A percentile compares a stretch with the other conserved stretches of the same genome.
These are phyloP conservation scores for Gonatopus flavifemur DNA, from an alignment of 1,140 invertebrate genomes.

Conservation along the genomic window DNA sequence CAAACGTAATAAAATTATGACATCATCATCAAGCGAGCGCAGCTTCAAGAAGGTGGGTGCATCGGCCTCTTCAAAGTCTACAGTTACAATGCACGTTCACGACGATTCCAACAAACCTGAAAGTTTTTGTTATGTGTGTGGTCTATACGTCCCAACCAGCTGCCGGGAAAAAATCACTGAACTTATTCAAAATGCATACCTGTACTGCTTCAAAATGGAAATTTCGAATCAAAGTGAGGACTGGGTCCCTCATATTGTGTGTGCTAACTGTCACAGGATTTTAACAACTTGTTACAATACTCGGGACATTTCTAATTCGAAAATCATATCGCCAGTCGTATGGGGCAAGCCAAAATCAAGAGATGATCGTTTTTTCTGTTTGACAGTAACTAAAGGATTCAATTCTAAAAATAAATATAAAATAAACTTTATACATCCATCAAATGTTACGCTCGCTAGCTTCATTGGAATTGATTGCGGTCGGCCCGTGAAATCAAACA, in stretches of 20 bases:
- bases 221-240: not conserved
- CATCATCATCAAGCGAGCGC: too few relatives aligned
- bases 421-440: conserved; percentile 14
- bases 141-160: not conserved
- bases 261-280: not conserved
- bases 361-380: not conserved
- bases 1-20: too few relatives aligned
- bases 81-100: too few relatives aligned
- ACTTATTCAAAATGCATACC: not conserved
- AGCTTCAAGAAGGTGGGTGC: too few relatives aligned
- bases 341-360: too few relatives aligned
- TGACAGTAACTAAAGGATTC: not conserved
- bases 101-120: not conserved
- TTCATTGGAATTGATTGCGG: not conserved
- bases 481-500: not conserved
- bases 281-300: not conserved
- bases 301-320: not conserved
- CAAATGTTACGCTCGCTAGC: not conserved
- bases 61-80: too few relatives aligned
- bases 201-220: not conserved
- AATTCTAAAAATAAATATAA: conserved; percentile 1
- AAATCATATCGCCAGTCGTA: too few relatives aligned
- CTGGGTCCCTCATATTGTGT: not conserved
- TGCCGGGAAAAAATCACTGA: not conserved
- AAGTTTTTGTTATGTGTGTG: not conserved